phyloP scores from a whole-genome alignment of 2,113 vertebrate genomes.

The Numenius arquata region DNA sequence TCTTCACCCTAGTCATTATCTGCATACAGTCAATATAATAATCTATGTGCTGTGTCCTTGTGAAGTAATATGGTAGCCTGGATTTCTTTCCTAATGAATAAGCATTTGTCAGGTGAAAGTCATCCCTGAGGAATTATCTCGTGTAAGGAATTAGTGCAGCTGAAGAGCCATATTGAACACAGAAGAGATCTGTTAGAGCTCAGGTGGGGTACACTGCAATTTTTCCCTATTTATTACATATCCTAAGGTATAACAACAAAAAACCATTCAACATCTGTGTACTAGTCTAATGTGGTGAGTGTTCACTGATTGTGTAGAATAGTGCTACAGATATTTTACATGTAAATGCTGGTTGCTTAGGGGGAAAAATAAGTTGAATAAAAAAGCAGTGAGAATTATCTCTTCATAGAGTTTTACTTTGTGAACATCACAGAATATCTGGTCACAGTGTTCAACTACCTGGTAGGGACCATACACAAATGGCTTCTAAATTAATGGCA shows the following conservation, averaged over 20 bases:
- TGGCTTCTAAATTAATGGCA: not conserved
- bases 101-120: not conserved
- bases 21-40: not conserved
- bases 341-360: not conserved
- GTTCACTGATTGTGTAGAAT: not conserved
- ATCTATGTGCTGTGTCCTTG: not conserved
- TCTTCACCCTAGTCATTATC: not conserved
- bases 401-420: not conserved
- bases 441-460: not conserved
- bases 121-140: not conserved
- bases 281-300: not conserved
- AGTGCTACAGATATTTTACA: not conserved
- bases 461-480: not conserved
- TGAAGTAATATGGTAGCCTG: not conserved
- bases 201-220: not conserved
- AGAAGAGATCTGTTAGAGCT: not conserved
- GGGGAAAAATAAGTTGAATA: not conserved
- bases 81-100: not conserved
- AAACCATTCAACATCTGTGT: not conserved
- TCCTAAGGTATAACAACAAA: not conserved
- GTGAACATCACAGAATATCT: not conserved
- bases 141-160: not conserved
- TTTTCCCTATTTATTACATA: not conserved
- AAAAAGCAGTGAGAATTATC: not conserved
- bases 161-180: not conserved